These are phyloP conservation scores for Tupaia chinensis DNA, from an alignment of 2,113 vertebrate genomes.

Conservation along the genomic window DNA sequence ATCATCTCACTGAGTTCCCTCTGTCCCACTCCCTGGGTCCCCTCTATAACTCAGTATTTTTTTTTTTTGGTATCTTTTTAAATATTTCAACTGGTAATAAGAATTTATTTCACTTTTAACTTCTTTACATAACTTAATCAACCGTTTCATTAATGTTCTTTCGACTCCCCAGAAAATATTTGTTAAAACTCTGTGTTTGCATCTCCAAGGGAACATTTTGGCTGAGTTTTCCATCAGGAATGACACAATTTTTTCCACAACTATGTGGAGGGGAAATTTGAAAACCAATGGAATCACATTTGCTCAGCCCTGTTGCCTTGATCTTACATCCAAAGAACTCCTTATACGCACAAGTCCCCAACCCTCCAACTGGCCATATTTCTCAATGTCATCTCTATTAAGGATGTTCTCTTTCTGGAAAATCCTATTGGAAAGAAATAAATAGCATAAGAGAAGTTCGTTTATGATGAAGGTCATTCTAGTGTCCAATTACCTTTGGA, in stretches of 20 bases:
- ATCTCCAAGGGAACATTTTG: conserved; percentile 59
- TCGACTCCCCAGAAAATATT: conserved; percentile 31
- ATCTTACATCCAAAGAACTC: conserved; percentile 43
- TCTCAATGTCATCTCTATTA: conserved; percentile 41
- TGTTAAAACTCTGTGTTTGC: conserved; percentile 53
- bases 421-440: conserved; percentile 38
- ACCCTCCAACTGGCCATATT: neutral
- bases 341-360: conserved; percentile 12
- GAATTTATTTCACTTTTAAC: conserved; percentile 63
- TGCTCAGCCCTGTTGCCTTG: neutral
- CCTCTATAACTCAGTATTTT: conserved; percentile 34
- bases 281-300: conserved; percentile 29
- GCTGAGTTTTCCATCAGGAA: conserved; percentile 39
- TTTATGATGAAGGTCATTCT: conserved; percentile 30
- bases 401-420: conserved; percentile 55
- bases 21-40: neutral
- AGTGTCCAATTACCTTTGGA: conserved; percentile 28
- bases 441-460: conserved; percentile 14
- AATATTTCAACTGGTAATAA: conserved; percentile 28
- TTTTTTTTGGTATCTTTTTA: conserved; percentile 21
- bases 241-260: conserved; percentile 64
- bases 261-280: neutral
- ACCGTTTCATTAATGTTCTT: conserved; percentile 56
- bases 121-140: conserved; percentile 54
- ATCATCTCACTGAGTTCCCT: neutral